Percentiles rank a stretch among this genome's conserved stretches.
Evolutionary conservation across 2,797 vertebrate genomes (phyloP).

Genomic region (Onychomys arenicola): DNA sequence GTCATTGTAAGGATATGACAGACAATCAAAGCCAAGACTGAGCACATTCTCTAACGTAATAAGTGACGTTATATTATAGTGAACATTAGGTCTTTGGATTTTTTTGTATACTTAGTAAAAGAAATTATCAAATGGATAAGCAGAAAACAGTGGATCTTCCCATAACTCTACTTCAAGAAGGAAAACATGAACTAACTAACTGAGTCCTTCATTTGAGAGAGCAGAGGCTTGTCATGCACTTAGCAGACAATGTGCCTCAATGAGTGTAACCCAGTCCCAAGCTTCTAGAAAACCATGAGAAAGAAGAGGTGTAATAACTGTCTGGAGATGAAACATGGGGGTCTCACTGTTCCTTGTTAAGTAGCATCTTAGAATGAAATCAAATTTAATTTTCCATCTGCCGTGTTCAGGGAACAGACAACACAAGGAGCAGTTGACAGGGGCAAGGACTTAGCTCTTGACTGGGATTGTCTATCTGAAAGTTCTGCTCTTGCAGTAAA

Average conservation of each 20-base stretch:
- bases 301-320: not conserved
- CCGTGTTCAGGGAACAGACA: not conserved
- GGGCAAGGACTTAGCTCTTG: conserved; percentile 22
- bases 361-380: conserved; percentile 47
- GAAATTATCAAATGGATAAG: conserved; percentile 46
- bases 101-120: conserved; percentile 10
- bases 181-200: conserved; percentile 54
- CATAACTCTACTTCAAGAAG: conserved; percentile 49
- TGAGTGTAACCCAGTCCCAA: conserved; percentile 17
- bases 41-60: not conserved
- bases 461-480: not conserved
- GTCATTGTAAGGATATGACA: not conserved
- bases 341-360: conserved; percentile 4
- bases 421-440: not conserved
- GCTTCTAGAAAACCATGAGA: conserved; percentile 46
- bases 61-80: not conserved
- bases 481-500: not conserved
- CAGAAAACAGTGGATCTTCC: conserved; percentile 32
- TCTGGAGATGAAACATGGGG: not conserved
- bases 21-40: not conserved
- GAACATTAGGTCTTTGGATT: not conserved
- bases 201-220: conserved; percentile 59
- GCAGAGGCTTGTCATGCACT: conserved; percentile 31
- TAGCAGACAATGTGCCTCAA: not conserved
- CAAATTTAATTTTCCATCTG: conserved; percentile 51